phyloP scores from a whole-genome alignment of 64 coral and sea anemone genomes.

The Porites lutea region DNA sequence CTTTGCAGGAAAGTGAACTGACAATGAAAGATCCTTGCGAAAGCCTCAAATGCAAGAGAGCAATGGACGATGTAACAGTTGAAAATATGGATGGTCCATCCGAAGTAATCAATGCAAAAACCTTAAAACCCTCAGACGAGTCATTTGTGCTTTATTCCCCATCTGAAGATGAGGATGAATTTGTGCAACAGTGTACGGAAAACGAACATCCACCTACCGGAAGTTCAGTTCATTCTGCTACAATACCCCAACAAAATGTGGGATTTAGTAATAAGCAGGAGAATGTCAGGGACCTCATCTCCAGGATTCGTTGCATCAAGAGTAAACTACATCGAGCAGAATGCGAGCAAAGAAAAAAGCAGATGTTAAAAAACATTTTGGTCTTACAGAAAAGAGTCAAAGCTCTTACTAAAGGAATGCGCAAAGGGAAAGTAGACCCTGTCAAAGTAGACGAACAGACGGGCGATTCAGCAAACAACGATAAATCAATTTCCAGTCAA shows the following conservation, averaged over 20 bases:
- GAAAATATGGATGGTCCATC: background rate
- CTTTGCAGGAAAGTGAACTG: background rate
- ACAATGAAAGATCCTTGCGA: background rate
- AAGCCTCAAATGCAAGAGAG: background rate
- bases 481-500: background rate
- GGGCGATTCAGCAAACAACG: background rate
- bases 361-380: conserved; percentile 17
- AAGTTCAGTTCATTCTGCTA: background rate
- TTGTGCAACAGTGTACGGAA: background rate
- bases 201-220: background rate
- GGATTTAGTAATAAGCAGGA: background rate
- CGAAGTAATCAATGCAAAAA: background rate
- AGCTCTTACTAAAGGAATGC: conserved; percentile 24
- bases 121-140: background rate
- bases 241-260: background rate
- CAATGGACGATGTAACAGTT: background rate
- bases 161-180: too few relatives aligned
- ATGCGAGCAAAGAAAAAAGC: conserved; percentile 2
- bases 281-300: background rate
- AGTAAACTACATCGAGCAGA: conserved; percentile 36
- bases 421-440: background rate
- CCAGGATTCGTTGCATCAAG: conserved; percentile 2
- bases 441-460: background rate
- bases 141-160: background rate
- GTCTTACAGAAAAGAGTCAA: conserved; percentile 6